Evolutionary conservation across 2,113 vertebrate genomes (phyloP), one percentile per base, ranked within the genome.

Genomic region (Grallaria varia): DNA sequence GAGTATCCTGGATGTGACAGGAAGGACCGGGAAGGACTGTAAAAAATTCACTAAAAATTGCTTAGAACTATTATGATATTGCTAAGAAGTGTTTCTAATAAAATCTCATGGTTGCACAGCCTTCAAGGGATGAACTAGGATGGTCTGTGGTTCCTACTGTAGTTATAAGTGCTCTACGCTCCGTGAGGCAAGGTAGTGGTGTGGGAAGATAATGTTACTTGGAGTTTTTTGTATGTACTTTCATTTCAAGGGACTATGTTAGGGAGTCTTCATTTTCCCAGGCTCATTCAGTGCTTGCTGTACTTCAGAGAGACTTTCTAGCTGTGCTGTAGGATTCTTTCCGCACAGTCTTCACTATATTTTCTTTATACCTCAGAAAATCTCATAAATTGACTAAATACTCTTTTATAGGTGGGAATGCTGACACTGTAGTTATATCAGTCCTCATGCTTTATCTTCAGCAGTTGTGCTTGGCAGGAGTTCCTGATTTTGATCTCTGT

Each of bases 81-180:
- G 27, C 49, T 86, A 42, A 6, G 64, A 64, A 25, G 4, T 40
- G 4, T 79, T 88, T 68, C 33, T 75, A 66, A 27, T 42, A 75
- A 92, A 88, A 87, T 28, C 5, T 10, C 2, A 7, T 55, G 31
- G 16, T 33, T 68, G 53, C 22, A 68, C 23, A 52, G 15, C 14
- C 30, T 88, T 45, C 21, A n/a, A 55, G 24, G 30, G 30, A 75
- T 10, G 21, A 90, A 8, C 28, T 40, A 37, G 31, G 20, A 25
- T 59, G 28, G 21, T 44, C 49, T 79, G 30, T 52, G 39, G 10
- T 84, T 23, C 4, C 31, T 44, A 4, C 11, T 75, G 42, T 59
- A 50, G 23, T 39, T 84, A 0, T 2, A 37, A 59, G 37, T 35
- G 28, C 56, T 87, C 23, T 40, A 0, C 45, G 33, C n/a, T 63